These are phyloP conservation scores for Ganaspis brasiliensis DNA, from an alignment of 2,888 invertebrate genomes.

Conservation along the genomic window DNA sequence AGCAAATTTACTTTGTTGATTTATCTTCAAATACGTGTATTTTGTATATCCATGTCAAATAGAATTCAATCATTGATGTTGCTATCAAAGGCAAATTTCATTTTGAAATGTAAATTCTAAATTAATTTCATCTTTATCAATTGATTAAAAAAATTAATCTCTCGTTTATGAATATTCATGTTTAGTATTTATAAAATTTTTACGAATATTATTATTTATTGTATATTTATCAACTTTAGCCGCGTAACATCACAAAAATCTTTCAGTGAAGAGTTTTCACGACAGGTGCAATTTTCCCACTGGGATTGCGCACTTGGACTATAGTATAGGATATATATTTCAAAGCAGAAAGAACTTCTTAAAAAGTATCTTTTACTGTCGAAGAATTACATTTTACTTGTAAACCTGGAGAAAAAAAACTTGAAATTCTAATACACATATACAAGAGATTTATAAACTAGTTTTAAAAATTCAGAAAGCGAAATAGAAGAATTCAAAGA, in stretches of 20 bases:
- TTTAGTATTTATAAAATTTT: too few species aligned
- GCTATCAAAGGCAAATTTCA: not conserved
- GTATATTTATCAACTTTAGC: too few species aligned
- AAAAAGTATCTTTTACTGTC: not conserved
- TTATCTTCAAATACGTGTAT: slow-evolving; percentile 1
- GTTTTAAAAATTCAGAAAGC: too few species aligned
- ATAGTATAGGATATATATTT: slow-evolving; percentile 26
- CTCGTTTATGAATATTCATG: too few species aligned
- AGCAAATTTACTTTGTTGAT: slow-evolving; percentile 25
- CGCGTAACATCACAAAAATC: too few species aligned
- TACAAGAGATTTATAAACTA: too few species aligned
- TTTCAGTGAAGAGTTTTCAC: too few species aligned
- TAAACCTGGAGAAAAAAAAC: too few species aligned
- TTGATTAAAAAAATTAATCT: too few species aligned
- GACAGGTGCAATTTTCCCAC: slow-evolving; percentile 65
- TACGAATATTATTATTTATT: too few species aligned
- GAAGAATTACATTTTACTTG: not conserved
- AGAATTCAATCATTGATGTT: not conserved
- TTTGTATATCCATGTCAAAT: slow-evolving; percentile 2
- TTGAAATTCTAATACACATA: too few species aligned
- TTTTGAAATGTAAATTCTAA: not conserved
- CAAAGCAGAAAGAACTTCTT: not conserved
- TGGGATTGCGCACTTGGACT: slow-evolving; percentile 59
- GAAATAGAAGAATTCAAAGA: too few species aligned
- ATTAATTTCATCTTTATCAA: not conserved